These are phyloP conservation scores for Myotis daubentonii DNA, from an alignment of 2,797 vertebrate species.

Conservation along the genomic window DNA sequence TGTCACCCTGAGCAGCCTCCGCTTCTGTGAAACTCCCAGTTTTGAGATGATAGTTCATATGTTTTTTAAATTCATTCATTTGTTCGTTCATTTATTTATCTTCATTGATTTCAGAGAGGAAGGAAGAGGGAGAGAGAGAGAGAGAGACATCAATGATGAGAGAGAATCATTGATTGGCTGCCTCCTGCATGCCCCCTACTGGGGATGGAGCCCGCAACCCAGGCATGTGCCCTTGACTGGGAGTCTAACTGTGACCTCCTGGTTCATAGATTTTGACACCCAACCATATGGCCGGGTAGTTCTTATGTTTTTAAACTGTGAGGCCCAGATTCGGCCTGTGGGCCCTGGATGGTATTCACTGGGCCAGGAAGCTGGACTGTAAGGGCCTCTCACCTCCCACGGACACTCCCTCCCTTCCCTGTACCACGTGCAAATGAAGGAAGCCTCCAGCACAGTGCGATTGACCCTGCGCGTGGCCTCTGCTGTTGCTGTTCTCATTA, in stretches of 20 bases:
- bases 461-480: fast-evolving
- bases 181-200: no score
- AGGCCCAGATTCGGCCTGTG: background rate
- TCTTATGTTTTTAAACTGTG: background rate
- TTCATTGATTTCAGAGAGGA: no score
- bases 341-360: background rate
- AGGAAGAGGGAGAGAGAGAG: no score
- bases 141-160: no score
- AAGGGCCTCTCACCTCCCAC: background rate
- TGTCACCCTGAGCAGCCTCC: background rate
- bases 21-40: background rate
- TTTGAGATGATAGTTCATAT: background rate
- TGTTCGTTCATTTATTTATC: background rate
- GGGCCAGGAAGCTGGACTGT: background rate
- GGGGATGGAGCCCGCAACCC: no score
- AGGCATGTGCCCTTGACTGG: no score
- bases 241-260: no score
- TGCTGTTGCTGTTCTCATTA: background rate
- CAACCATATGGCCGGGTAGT: no score
- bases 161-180: no score
- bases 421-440: fast-evolving
- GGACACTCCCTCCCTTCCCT: background rate
- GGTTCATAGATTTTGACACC: no score
- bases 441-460: fast-evolving
- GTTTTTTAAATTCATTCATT: background rate